Conservation (phyloP, 2,888 invertebrate genomes). For the Clusia tigrina region DNA sequence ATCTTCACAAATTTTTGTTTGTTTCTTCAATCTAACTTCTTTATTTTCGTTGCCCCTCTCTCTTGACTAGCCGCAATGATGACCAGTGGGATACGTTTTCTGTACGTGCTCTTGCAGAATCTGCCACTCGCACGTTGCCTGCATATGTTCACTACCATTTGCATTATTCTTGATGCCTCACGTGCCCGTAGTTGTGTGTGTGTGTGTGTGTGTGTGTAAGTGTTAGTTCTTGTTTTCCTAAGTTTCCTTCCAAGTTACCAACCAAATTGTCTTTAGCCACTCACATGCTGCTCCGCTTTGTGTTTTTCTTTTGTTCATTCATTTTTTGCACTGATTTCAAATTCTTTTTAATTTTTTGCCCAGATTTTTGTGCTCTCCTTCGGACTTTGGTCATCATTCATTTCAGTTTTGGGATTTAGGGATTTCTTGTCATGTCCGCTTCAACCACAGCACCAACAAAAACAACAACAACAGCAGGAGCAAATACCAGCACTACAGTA, state of each 20-base stretch:
- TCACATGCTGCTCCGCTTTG: background rate
- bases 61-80: background rate
- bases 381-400: background rate
- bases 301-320: background rate
- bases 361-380: background rate
- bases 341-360: background rate
- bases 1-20: background rate
- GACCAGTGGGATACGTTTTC: background rate
- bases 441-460: conserved; percentile 13
- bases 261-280: background rate
- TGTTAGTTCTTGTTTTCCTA: background rate
- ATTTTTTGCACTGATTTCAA: conserved; percentile 3
- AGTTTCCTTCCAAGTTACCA: background rate
- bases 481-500: background rate
- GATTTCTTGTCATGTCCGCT: conserved; percentile 39
- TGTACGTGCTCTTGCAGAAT: background rate
- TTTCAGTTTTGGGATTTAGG: conserved; percentile 37
- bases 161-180: conserved; percentile 5
- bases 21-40: too few species aligned
- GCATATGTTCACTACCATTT: background rate
- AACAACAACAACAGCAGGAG: conserved; percentile 9
- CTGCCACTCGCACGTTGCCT: background rate
- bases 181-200: background rate
- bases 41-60: background rate
- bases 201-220: background rate